phyloP scores from a whole-genome alignment of 92 coral and sea anemone genomes.

The Diadumene lineata region DNA sequence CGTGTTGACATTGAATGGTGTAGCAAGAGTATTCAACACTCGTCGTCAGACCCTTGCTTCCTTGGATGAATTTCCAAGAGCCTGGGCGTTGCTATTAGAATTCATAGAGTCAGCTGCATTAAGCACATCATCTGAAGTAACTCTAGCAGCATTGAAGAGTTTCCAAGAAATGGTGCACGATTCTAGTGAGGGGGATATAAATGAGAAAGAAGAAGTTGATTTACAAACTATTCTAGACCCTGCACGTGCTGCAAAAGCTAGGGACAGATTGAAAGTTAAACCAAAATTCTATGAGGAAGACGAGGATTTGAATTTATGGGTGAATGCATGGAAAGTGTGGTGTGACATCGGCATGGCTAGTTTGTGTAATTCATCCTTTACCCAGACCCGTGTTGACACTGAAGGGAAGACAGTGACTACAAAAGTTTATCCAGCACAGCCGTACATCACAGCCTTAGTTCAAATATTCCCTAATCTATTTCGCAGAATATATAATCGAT shows the following conservation, averaged over 20 bases:
- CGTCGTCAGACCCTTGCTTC: slow-evolving; percentile 95
- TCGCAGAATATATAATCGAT: slow-evolving; percentile 83
- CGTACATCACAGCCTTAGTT: slow-evolving; percentile 82
- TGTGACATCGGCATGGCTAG: slow-evolving; percentile 82
- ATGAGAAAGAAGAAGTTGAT: slow-evolving; percentile 43
- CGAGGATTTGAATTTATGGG: slow-evolving; percentile 94
- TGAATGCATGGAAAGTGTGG: slow-evolving; percentile 98
- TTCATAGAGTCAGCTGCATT: slow-evolving; percentile 96
- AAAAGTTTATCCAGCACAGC: slow-evolving; percentile 77
- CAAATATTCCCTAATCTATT: slow-evolving; percentile 89
- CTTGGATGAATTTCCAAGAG: slow-evolving; percentile 96
- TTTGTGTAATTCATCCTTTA: slow-evolving; percentile 53
- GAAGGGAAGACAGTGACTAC: slow-evolving; percentile 74
- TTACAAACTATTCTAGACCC: slow-evolving; percentile 46
- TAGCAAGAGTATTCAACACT: slow-evolving; percentile 98
- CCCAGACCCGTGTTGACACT: slow-evolving; percentile 80
- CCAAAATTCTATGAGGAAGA: slow-evolving; percentile 92
- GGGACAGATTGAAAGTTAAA: slow-evolving; percentile 77
- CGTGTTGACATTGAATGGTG: slow-evolving; percentile 91
- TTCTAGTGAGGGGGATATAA: slow-evolving; percentile 61
- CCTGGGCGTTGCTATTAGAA: slow-evolving; percentile 96
- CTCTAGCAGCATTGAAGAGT: slow-evolving; percentile 95
- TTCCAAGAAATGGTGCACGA: slow-evolving; percentile 98
- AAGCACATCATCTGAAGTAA: slow-evolving; percentile 96
- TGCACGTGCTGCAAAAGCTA: slow-evolving; percentile 49